Percentiles rank a stretch among this genome's conserved stretches.
Conservation (phyloP, 2,888 invertebrate genomes). For the Cephus runcator region DNA sequence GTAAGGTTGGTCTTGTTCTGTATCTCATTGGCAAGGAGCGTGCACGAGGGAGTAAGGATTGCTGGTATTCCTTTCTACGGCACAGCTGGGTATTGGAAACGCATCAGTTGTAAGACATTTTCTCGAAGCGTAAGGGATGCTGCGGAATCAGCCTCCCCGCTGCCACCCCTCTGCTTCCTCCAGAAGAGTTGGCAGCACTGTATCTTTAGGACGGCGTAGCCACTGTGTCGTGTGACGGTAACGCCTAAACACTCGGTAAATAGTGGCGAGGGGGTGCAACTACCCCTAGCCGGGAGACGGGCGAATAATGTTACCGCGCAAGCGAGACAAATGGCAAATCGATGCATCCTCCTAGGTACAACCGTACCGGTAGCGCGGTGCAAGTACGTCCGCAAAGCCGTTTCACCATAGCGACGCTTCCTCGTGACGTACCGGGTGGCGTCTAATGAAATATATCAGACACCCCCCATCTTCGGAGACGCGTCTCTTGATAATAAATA, state of each 20-base stretch:
- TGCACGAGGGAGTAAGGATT: background rate
- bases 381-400: background rate
- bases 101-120: slow-evolving; percentile 21
- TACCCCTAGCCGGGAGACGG: slow-evolving; percentile 26
- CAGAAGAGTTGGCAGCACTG: background rate
- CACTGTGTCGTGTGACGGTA: slow-evolving; percentile 7
- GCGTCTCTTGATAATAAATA: background rate
- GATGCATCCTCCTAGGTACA: slow-evolving; percentile 36
- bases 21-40: background rate
- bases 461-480: background rate
- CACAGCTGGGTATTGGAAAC: slow-evolving; percentile 19
- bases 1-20: background rate
- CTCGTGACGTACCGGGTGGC: background rate
- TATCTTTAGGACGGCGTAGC: background rate
- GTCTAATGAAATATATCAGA: background rate
- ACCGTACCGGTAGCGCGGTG: background rate
- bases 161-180: background rate
- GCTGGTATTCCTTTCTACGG: background rate
- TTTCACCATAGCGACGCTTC: background rate
- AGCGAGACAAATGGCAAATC: slow-evolving; percentile 60
- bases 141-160: background rate
- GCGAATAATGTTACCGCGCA: slow-evolving; percentile 46
- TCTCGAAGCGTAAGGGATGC: slow-evolving; percentile 1
- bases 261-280: slow-evolving; percentile 31
- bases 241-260: slow-evolving; percentile 33